These are phyloP conservation scores for Stenolophus ochropezus DNA, from an alignment of 2,888 invertebrate genomes.

Conservation along the genomic window DNA sequence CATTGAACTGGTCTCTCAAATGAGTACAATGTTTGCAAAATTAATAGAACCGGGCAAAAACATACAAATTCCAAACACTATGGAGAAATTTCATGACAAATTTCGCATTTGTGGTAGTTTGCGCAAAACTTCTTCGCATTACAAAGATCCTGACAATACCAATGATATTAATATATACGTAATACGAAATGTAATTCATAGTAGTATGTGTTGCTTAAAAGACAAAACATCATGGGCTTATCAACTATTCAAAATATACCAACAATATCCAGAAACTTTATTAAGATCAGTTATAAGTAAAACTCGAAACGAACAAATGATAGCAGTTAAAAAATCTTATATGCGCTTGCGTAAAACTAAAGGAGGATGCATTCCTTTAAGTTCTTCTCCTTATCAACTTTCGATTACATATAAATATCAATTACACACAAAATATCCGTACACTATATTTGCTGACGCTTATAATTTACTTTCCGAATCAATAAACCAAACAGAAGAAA, in stretches of 20 bases:
- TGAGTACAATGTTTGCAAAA: constrained; percentile 68
- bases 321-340: constrained; percentile 75
- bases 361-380: constrained; percentile 68
- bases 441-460: constrained; percentile 71
- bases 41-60: constrained; percentile 61
- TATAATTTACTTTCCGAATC: constrained; percentile 64
- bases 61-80: constrained; percentile 68
- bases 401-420: constrained; percentile 68
- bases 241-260: constrained; percentile 83
- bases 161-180: constrained; percentile 76
- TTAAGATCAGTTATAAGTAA: constrained; percentile 78
- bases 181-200: constrained; percentile 79
- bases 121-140: constrained; percentile 60
- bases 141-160: constrained; percentile 71
- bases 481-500: constrained; percentile 54
- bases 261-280: constrained; percentile 81
- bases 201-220: constrained; percentile 78
- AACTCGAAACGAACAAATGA: constrained; percentile 77
- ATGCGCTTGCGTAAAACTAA: constrained; percentile 63
- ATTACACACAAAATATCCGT: constrained; percentile 74
- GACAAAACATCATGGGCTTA: constrained; percentile 80
- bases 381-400: constrained; percentile 74
- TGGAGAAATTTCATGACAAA: constrained; percentile 68
- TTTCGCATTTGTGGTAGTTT: constrained; percentile 61
- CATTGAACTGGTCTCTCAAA: constrained; percentile 68